These are phyloP conservation scores for Choloepus hoffmanni DNA, from an alignment of 2,113 vertebrate genomes.

Conservation along the genomic window DNA sequence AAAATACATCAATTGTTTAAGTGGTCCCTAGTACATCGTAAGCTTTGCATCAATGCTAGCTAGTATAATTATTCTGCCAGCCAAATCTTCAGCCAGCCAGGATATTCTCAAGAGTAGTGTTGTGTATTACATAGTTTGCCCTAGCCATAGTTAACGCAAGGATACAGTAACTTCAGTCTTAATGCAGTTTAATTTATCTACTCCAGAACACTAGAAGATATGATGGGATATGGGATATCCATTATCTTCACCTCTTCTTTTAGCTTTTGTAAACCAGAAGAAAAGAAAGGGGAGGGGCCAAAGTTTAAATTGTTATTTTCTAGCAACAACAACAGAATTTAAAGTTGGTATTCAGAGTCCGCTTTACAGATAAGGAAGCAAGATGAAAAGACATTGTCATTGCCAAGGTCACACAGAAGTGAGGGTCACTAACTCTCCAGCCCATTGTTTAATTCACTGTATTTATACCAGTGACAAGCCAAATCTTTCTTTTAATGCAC, in stretches of 20 bases:
- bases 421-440: background rate
- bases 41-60: background rate
- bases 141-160: background rate
- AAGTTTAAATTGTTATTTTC: background rate
- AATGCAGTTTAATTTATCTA: background rate
- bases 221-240: background rate
- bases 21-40: background rate
- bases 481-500: constrained; percentile 50
- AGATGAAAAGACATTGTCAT: background rate
- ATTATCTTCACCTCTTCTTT: background rate
- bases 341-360: background rate
- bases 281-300: background rate
- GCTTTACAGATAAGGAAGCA: constrained; percentile 8
- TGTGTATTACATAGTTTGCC: background rate
- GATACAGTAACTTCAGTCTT: background rate
- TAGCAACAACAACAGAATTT: background rate
- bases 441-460: background rate
- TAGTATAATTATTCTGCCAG: constrained; percentile 6
- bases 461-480: background rate
- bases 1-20: background rate
- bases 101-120: constrained; percentile 8
- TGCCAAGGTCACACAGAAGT: constrained; percentile 44
- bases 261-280: constrained; percentile 1
- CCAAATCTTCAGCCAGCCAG: background rate
- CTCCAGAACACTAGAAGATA: background rate